phyloP scores from a whole-genome alignment of 2,888 invertebrate species.

The Balanococcus diminutus region DNA sequence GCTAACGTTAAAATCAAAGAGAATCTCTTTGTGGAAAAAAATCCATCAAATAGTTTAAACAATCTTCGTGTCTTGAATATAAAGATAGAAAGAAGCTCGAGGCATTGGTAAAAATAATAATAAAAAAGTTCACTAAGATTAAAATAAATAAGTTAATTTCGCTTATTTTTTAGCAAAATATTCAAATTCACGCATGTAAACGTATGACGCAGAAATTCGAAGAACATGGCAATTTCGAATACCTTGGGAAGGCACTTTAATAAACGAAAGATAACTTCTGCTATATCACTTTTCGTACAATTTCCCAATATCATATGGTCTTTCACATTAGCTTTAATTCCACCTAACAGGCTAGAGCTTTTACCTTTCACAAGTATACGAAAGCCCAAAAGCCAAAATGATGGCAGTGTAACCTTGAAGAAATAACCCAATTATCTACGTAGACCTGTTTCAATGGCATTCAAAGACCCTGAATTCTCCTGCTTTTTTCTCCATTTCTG shows the following conservation, averaged over 20 bases:
- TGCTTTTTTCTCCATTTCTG: background rate
- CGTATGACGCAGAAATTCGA: background rate
- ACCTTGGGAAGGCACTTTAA: background rate
- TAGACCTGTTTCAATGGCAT: background rate
- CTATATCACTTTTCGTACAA: background rate
- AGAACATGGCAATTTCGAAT: slow-evolving; percentile 3
- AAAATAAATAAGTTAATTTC: too few species aligned
- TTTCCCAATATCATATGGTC: background rate
- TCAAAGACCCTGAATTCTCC: background rate
- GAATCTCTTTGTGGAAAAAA: background rate
- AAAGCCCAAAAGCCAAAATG: slow-evolving; percentile 10
- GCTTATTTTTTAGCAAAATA: background rate
- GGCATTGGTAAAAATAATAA: background rate
- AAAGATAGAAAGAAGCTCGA: background rate
- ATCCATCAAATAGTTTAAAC: background rate
- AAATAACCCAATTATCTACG: background rate
- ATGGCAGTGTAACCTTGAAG: background rate
- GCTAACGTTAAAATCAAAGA: background rate
- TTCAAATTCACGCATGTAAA: background rate
- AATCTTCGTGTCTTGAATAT: background rate
- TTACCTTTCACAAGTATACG: background rate
- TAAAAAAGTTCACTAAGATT: too few species aligned
- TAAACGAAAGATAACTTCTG: background rate
- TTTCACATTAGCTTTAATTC: slow-evolving; percentile 6
- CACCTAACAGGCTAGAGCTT: background rate